These are phyloP conservation scores for Bilobella aurantiaca DNA, from an alignment of 1,140 invertebrate genomes.

Conservation along the genomic window DNA sequence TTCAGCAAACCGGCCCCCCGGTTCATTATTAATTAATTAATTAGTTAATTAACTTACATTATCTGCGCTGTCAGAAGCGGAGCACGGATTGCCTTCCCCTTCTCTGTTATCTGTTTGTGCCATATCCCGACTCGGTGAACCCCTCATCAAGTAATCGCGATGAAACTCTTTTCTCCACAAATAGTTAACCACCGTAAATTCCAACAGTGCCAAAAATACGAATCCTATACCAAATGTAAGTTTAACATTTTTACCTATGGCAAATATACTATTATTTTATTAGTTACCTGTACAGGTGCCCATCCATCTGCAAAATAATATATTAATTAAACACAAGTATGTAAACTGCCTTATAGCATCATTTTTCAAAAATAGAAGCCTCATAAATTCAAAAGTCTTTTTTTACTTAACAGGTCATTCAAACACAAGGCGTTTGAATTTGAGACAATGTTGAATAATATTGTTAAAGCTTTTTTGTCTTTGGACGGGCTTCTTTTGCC, in stretches of 20 bases:
- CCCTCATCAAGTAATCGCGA: constrained; percentile 10
- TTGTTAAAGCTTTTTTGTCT: too few relatives aligned
- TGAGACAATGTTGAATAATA: too few relatives aligned
- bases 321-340: neutral
- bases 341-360: neutral
- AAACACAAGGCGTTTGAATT: too few relatives aligned
- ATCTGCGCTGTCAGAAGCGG: neutral
- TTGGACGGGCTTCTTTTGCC: too few relatives aligned
- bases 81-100: neutral
- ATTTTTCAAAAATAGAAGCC: neutral
- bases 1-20: too few relatives aligned
- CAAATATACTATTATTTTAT: neutral
- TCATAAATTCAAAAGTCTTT: neutral
- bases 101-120: constrained; percentile 1
- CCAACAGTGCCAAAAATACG: constrained; percentile 32
- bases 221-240: constrained; percentile 23
- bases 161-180: constrained; percentile 31
- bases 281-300: constrained; percentile 29
- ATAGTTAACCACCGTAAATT: constrained; percentile 34
- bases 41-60: neutral
- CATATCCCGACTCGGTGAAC: neutral
- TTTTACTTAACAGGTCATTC: too few relatives aligned
- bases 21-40: too few relatives aligned
- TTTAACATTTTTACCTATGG: neutral
- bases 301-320: constrained; percentile 19